Percentiles rank a stretch among this genome's conserved stretches.
Conservation (phyloP, 2,113 vertebrate genomes). For the Chionomys nivalis region DNA sequence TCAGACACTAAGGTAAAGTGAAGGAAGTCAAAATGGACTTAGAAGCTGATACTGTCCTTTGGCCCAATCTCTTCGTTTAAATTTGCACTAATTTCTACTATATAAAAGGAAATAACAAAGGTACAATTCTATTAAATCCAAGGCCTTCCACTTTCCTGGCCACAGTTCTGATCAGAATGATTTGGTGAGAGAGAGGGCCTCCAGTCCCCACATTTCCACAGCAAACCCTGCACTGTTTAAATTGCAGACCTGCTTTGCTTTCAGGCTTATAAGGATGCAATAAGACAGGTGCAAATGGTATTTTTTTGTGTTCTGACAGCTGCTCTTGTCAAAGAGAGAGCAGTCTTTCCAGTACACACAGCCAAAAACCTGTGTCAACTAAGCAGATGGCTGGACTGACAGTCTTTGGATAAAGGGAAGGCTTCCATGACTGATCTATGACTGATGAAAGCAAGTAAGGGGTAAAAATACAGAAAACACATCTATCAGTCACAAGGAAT, state of each 20-base stretch:
- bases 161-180: neutral
- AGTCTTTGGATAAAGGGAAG: slow-evolving; percentile 26
- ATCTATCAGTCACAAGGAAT: neutral
- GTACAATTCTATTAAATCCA: neutral
- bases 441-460: neutral
- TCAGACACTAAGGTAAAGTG: neutral
- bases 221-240: neutral
- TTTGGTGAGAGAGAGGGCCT: neutral
- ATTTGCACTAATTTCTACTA: neutral
- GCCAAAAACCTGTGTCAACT: neutral
- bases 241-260: neutral
- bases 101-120: neutral
- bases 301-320: neutral
- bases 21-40: neutral
- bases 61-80: neutral
- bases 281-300: neutral
- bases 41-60: neutral
- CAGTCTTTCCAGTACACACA: neutral
- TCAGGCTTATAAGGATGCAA: neutral
- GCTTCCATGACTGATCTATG: neutral
- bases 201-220: neutral
- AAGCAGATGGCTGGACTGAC: slow-evolving; percentile 36
- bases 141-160: neutral
- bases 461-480: neutral
- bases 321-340: neutral